Evolutionary conservation across 2,113 vertebrate species (phyloP), one percentile per base, ranked within the genome.

Genomic region (Chaetodon auriga): DNA sequence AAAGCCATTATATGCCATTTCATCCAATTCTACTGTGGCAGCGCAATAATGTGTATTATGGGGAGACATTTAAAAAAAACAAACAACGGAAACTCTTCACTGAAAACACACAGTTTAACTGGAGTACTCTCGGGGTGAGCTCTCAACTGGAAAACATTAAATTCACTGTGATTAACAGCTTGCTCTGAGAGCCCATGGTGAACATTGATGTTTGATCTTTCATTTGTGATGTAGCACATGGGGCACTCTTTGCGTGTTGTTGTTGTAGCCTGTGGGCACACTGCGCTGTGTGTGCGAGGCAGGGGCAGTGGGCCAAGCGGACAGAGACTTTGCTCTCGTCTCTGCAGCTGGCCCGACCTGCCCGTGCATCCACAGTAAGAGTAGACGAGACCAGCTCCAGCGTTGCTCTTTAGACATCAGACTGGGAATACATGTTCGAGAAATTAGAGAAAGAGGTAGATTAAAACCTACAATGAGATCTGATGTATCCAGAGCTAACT

Each of bases 141-240:
- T 86, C 85, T 92, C 77, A 81, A 93, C 81, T 84, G 82, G 88
- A 94, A 90, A 87, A 83, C 87, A 91, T 95, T 92, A 91, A 83
- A 90, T 90, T 92, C 75, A 75, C 81, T 84, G 85, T 89, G 90
- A 93, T 94, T 89, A 95, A 91, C 84, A 90, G 92, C 88, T 85
- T 85, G 88, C 92, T 79, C 73, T 78, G 86, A 85, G 70, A 83
- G 75, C 78, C 90, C 63, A 89, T 80, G 82, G 90, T 87, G 87
- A 90, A 82, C 89, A 86, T 81, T 85, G 87, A 90, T 89, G 91
- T 95, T 92, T 95, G 94, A 95, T 94, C 89, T 95, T 85, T 93
- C 89, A 88, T 90, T 94, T 92, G 88, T 91, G 92, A 90, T 90
- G 77, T 82, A 85, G 88, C 92, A 93, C 92, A 94, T 92, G 92